These are phyloP conservation scores for Drosophila anomalata DNA, from an alignment of 2,888 invertebrate species.

Conservation along the genomic window DNA sequence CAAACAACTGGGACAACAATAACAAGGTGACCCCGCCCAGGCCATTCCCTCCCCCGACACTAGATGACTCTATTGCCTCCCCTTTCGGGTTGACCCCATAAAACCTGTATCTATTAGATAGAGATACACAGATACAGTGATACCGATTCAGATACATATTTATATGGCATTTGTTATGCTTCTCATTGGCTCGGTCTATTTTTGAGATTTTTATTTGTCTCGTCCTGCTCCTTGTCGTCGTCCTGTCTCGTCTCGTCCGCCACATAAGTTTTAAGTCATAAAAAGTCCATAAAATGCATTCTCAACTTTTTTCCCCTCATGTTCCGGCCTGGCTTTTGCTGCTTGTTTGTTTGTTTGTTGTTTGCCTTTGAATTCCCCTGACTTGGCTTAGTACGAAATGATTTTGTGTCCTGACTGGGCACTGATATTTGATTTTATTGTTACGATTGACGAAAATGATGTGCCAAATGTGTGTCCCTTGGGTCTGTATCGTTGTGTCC, in stretches of 20 bases:
- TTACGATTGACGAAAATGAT: slow-evolving; percentile 74
- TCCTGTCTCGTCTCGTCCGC: slow-evolving; percentile 40
- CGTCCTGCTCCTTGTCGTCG: slow-evolving; percentile 22
- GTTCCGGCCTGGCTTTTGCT: slow-evolving; percentile 24
- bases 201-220: slow-evolving; percentile 60
- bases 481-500: slow-evolving; percentile 3
- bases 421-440: slow-evolving; percentile 76
- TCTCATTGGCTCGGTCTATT: slow-evolving; percentile 63
- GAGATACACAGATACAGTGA: slow-evolving; percentile 38
- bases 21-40: slow-evolving; percentile 58
- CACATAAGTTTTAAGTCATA: slow-evolving; percentile 78
- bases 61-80: slow-evolving; percentile 10
- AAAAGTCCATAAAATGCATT: slow-evolving; percentile 80
- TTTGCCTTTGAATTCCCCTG: slow-evolving; percentile 13
- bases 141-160: slow-evolving; percentile 58
- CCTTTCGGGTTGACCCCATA: slow-evolving; percentile 62
- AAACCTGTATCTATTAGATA: slow-evolving; percentile 52
- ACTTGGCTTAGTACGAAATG: slow-evolving; percentile 23
- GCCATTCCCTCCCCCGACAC: background rate
- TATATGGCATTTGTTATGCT: slow-evolving; percentile 75
- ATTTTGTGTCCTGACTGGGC: slow-evolving; percentile 29
- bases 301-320: slow-evolving; percentile 62
- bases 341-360: slow-evolving; percentile 8
- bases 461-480: slow-evolving; percentile 63
- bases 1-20: slow-evolving; percentile 78